Conservation (phyloP, 2,113 vertebrate genomes). For the Isichthys henryi region DNA sequence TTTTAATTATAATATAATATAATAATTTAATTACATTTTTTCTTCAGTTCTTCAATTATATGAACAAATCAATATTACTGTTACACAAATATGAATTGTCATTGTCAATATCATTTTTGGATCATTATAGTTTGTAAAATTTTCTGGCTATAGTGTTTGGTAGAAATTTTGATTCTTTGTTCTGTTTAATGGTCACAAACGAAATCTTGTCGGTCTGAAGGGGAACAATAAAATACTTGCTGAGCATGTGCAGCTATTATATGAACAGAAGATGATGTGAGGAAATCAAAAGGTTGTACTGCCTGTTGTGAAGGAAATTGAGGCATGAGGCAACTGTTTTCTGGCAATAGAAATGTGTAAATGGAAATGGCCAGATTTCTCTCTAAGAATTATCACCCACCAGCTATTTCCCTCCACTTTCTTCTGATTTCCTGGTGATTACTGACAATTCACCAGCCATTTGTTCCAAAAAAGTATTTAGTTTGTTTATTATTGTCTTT, state of each 20-base stretch:
- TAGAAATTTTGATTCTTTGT: background rate
- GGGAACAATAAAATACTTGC: background rate
- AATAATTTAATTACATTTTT: background rate
- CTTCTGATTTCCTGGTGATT: background rate
- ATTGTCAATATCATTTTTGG: background rate
- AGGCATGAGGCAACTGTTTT: background rate
- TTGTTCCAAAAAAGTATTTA: background rate
- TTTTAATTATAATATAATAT: background rate
- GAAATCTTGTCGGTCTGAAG: background rate
- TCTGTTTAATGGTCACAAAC: background rate
- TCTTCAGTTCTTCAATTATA: background rate
- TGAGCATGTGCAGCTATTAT: background rate
- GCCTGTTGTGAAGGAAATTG: background rate
- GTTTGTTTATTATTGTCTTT: background rate
- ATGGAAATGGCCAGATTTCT: background rate
- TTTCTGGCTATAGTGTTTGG: background rate
- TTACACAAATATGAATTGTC: background rate
- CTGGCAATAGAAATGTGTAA: background rate
- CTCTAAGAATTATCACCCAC: background rate
- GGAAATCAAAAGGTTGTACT: background rate
- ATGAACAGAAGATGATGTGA: background rate
- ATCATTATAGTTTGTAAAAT: background rate
- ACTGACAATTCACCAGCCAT: background rate
- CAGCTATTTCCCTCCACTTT: background rate
- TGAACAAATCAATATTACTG: background rate